Evolutionary conservation across 2,797 vertebrate species (phyloP).

Genomic region (Coreius guichenoti): DNA sequence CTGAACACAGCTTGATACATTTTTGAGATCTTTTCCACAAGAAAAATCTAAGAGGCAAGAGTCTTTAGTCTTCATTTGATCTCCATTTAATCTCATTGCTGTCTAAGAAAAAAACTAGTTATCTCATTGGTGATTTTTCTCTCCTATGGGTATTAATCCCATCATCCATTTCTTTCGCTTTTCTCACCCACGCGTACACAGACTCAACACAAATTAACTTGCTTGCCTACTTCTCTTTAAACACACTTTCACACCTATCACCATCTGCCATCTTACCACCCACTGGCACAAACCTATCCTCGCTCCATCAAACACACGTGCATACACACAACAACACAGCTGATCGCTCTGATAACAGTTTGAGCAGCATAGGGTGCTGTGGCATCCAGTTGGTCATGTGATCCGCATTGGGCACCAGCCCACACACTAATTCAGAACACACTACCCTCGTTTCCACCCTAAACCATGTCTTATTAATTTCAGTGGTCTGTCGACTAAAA

Average conservation of each 20-base stretch:
- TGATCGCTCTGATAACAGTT: conserved; percentile 33
- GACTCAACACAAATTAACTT: conserved; percentile 40
- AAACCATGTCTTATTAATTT: conserved; percentile 11
- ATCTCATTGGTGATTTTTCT: conserved; percentile 9
- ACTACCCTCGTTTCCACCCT: conserved; percentile 29
- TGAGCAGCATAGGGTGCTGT: conserved; percentile 47
- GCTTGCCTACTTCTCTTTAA: conserved; percentile 24
- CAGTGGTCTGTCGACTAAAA: conserved; percentile 37
- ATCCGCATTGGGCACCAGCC: conserved; percentile 65
- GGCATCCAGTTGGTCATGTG: conserved; percentile 38
- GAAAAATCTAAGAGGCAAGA: not conserved
- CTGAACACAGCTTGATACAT: not conserved
- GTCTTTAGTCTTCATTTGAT: conserved; percentile 8
- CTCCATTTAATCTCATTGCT: conserved; percentile 13
- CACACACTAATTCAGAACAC: conserved; percentile 56
- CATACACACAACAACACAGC: conserved; percentile 33
- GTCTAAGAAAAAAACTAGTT: not conserved
- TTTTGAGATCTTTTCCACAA: not conserved
- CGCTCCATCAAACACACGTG: conserved; percentile 16
- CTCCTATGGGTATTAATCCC: conserved; percentile 20
- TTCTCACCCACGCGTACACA: conserved; percentile 31
- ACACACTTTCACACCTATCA: conserved; percentile 44
- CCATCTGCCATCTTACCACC: conserved; percentile 45
- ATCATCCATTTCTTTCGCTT: not conserved
- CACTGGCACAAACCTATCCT: conserved; percentile 26